phyloP scores from a whole-genome alignment of 2,888 invertebrate species.

The Amphipoea oculea region DNA sequence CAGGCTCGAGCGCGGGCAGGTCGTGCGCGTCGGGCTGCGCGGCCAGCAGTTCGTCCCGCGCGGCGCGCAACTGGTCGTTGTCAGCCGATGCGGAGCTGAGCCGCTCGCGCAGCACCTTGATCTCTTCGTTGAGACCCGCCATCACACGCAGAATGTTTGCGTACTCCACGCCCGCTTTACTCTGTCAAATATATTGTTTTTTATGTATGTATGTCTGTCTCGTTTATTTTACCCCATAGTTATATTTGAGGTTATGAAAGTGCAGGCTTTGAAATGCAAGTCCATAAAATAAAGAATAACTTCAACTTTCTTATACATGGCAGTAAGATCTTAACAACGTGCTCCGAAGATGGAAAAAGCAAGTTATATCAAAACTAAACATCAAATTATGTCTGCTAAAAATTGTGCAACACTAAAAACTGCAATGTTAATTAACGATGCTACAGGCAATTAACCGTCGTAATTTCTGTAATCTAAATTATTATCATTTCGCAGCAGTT shows the following conservation, averaged over 20 bases:
- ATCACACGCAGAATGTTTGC: conserved; percentile 87
- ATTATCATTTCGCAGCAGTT: conserved; percentile 35
- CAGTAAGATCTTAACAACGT: neutral
- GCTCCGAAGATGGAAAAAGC: conserved; percentile 6
- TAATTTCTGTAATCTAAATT: conserved; percentile 44
- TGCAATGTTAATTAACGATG: conserved; percentile 47
- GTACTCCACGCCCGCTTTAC: conserved; percentile 85
- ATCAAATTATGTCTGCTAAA: conserved; percentile 17
- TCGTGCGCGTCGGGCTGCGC: conserved; percentile 74
- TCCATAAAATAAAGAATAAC: neutral
- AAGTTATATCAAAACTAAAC: conserved; percentile 17
- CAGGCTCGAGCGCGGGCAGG: conserved; percentile 68
- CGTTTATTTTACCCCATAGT: conserved; percentile 6
- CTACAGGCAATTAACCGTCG: conserved; percentile 41
- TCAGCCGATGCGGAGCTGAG: conserved; percentile 74
- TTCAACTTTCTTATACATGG: neutral
- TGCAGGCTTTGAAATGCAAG: neutral
- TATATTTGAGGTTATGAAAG: neutral
- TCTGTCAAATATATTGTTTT: conserved; percentile 67
- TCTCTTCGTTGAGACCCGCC: conserved; percentile 88
- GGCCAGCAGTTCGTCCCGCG: conserved; percentile 85
- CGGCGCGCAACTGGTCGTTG: conserved; percentile 81
- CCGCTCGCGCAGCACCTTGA: conserved; percentile 83
- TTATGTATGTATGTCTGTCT: conserved; percentile 6
- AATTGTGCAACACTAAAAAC: conserved; percentile 45